Conservation (phyloP, 2,888 invertebrate genomes). For the Pandemis cinnamomeana region DNA sequence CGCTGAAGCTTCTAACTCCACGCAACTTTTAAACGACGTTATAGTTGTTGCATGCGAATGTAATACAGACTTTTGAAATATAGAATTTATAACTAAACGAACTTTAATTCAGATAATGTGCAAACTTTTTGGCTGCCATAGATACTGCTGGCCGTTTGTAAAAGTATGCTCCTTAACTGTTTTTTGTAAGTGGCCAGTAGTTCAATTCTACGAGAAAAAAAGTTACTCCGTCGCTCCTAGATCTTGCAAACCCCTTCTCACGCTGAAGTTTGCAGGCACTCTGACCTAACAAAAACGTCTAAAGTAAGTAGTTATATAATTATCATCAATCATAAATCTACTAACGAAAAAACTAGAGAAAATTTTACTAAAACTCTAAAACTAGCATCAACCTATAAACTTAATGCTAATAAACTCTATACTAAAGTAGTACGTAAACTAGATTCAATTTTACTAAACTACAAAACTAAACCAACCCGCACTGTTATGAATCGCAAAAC, state of each 20-base stretch:
- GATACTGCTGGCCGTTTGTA: no score
- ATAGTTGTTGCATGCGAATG: constrained; percentile 2
- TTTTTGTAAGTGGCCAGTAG: no score
- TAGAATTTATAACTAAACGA: neutral
- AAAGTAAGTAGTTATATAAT: no score
- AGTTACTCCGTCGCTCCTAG: no score
- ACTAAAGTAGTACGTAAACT: neutral
- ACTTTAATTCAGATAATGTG: neutral
- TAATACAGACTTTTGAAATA: neutral
- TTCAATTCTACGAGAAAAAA: no score
- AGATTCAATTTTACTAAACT: neutral
- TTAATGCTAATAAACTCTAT: neutral
- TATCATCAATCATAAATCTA: neutral
- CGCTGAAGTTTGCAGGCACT: no score
- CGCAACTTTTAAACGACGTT: constrained; percentile 10
- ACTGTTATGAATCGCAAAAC: constrained; percentile 4
- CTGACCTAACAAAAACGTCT: no score
- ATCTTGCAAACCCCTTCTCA: no score
- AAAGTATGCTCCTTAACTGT: no score
- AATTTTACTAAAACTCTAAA: neutral
- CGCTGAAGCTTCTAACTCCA: constrained; percentile 4
- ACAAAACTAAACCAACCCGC: constrained; percentile 8
- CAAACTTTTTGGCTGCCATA: no score
- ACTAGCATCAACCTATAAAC: neutral
- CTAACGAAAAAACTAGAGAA: neutral